Evolutionary conservation across 2,797 vertebrate species (phyloP), one percentile per base, ranked within the genome.

Genomic region (Tachyglossus aculeatus): DNA sequence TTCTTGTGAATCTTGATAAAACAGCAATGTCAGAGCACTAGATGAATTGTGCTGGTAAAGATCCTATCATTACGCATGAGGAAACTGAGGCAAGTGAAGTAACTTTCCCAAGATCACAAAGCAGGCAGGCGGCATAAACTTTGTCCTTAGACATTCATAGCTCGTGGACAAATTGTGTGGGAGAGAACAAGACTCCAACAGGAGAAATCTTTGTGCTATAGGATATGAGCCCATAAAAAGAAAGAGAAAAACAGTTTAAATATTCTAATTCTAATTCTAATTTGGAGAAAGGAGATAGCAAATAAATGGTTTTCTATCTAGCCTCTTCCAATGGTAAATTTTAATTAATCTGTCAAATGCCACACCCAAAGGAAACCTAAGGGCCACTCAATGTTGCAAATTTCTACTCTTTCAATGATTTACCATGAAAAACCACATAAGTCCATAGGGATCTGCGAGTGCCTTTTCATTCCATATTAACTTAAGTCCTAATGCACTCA

Each of bases 401-500:
- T 83, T 76, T 86, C 53, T 74, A 74, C 54, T 72, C 24, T 59
- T 76, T 74, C 45, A 79, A 40, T 80, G 78, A 79, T 80, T 86
- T 87, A 88, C 47, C 77, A 80, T 56, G 39, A 78, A 81, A 89
- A 90, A 85, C 79, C 61, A 81, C 73, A 82, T 16, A 53, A 27
- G 63, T 71, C 88, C 76, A 78, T 19, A 66, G 67, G 54, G 81
- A 86, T 6, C 16, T 37, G 67, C 60, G 70, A 85, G 54, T 71
- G 65, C 51, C 77, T 86, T 86, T 83, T 82, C 85, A 71, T 72
- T 87, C 77, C 68, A 77, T 87, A 77, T 83, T 85, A 84, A 73
- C 71, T 76, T 33, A 79, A 84, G 74, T 86, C 82, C 71, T 78
- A 80, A 83, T 78, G 78, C 79, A 75, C 77, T 89, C 70, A 68